phyloP scores from a whole-genome alignment of 2,888 invertebrate species.

The Amphipyra tragopoginis region DNA sequence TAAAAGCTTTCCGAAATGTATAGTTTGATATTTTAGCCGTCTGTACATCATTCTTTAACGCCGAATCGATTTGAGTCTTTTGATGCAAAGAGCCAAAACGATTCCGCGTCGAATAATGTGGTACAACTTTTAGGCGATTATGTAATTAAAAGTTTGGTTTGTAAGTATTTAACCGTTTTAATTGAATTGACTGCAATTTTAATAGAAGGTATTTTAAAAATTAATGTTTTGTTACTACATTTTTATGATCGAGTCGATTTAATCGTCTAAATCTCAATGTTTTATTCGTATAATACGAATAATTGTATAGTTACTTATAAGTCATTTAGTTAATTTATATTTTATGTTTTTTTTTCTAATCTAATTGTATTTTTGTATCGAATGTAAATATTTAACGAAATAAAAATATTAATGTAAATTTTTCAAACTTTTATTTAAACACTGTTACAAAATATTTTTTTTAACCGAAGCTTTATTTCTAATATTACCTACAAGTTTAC shows the following conservation, averaged over 20 bases:
- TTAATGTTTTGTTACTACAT: constrained; percentile 25
- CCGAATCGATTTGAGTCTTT: background rate
- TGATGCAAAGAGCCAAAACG: background rate
- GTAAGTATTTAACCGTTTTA: constrained; percentile 2
- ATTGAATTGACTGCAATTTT: constrained; percentile 27
- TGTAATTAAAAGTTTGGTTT: background rate
- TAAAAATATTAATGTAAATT: constrained; percentile 21
- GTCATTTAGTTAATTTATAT: constrained; percentile 31
- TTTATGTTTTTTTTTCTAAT: constrained; percentile 30
- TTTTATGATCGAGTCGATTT: constrained; percentile 29
- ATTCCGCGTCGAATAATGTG: constrained; percentile 8
- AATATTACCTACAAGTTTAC: constrained; percentile 48
- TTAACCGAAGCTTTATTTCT: constrained; percentile 34
- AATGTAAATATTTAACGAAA: constrained; percentile 41
- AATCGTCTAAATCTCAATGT: constrained; percentile 37
- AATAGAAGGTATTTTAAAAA: constrained; percentile 7
- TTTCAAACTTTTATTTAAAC: constrained; percentile 41
- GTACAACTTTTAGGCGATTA: constrained; percentile 2
- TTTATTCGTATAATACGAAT: constrained; percentile 26
- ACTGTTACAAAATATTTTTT: constrained; percentile 48
- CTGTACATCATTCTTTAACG: no score
- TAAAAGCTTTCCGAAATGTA: no score
- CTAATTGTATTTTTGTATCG: constrained; percentile 39
- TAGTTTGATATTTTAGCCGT: no score
- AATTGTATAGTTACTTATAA: constrained; percentile 31